Percentiles rank a stretch among this genome's conserved stretches.
Evolutionary conservation across 2,113 vertebrate species (phyloP).

Genomic region (Rissa tridactyla): DNA sequence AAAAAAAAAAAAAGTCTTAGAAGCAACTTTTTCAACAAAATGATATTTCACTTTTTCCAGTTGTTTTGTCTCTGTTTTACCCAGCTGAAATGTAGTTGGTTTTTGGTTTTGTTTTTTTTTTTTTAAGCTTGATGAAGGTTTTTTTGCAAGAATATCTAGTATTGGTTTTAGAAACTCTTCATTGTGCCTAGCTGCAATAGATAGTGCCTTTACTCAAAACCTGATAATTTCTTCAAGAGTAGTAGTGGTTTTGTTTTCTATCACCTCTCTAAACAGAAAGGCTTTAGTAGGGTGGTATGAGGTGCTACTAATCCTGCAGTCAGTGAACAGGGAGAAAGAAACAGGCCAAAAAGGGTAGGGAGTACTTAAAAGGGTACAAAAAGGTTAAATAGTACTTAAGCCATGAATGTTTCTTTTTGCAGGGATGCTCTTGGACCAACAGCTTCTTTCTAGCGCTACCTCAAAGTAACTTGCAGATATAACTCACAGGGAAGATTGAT

Average conservation of each 20-base stretch:
- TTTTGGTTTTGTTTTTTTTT: background rate
- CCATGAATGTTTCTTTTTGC: slow-evolving; percentile 61
- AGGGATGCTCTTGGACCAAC: slow-evolving; percentile 68
- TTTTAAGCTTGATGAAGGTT: background rate
- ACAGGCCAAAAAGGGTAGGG: background rate
- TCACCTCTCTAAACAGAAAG: background rate
- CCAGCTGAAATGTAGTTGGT: background rate
- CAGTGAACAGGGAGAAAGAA: background rate
- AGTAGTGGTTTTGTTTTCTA: background rate
- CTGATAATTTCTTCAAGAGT: background rate
- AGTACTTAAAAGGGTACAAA: background rate
- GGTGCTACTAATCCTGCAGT: background rate
- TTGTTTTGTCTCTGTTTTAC: background rate
- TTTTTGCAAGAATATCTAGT: background rate
- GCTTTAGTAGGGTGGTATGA: slow-evolving; percentile 14
- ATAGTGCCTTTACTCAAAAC: slow-evolving; percentile 45
- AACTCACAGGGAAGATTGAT: slow-evolving; percentile 67
- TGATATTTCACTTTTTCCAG: fast-evolving
- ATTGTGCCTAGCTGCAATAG: background rate
- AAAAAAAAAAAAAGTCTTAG: background rate
- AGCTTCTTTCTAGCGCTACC: slow-evolving; percentile 68
- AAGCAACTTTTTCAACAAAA: background rate
- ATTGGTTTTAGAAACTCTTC: background rate
- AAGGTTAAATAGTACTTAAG: slow-evolving; percentile 41
- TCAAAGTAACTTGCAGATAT: slow-evolving; percentile 66